Percentiles rank a stretch among this genome's conserved stretches.
Evolutionary conservation across 1,140 invertebrate species (phyloP).

Genomic region (Himalopsyche phryganea): DNA sequence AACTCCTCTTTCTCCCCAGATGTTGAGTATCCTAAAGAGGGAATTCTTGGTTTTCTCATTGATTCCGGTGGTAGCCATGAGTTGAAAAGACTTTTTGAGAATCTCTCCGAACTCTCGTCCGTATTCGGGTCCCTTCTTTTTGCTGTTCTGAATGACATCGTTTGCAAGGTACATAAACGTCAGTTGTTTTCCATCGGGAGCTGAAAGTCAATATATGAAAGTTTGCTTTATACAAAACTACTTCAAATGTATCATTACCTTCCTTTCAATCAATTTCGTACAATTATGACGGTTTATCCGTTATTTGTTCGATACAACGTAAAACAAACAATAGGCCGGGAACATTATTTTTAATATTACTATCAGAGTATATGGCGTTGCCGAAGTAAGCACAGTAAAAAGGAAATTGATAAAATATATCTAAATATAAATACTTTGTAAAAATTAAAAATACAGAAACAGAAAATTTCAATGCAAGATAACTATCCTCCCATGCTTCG

Average conservation of each 20-base stretch:
- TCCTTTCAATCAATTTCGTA: neutral
- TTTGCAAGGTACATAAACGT: constrained; percentile 97
- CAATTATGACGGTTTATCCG: neutral
- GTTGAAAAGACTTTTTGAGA: constrained; percentile 75
- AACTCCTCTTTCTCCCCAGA: constrained; percentile 91
- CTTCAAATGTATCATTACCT: neutral
- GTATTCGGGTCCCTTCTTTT: constrained; percentile 96
- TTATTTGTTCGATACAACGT: neutral
- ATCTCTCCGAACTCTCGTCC: constrained; percentile 78
- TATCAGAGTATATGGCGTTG: too few species aligned
- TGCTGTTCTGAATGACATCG: constrained; percentile 98
- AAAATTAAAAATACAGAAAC: too few species aligned
- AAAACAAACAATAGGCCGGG: neutral
- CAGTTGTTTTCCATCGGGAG: constrained; percentile 79
- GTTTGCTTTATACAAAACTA: constrained; percentile 15
- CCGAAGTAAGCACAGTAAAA: too few species aligned
- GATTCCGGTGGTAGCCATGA: constrained; percentile 67
- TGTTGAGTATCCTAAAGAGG: constrained; percentile 75
- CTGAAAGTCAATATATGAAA: constrained; percentile 58
- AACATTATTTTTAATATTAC: neutral
- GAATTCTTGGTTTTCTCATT: constrained; percentile 76
- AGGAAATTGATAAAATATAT: too few species aligned
- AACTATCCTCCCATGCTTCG: too few species aligned
- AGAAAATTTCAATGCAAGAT: too few species aligned
- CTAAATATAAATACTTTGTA: too few species aligned